Conservation (phyloP, 2,888 invertebrate genomes). For the Phyllotreta cruciferae region DNA sequence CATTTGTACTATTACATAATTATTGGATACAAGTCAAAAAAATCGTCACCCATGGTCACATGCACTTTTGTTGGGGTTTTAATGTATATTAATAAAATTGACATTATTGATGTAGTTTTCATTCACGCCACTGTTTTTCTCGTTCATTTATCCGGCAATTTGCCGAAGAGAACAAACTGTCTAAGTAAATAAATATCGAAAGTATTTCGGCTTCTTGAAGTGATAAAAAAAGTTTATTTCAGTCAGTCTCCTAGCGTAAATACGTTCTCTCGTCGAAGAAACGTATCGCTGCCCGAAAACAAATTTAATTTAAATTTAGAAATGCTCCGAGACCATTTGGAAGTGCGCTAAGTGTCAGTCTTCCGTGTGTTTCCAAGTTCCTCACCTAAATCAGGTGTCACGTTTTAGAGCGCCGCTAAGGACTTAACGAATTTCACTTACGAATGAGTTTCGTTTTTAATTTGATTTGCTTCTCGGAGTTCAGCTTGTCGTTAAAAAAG, state of each 20-base stretch:
- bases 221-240: conserved; percentile 11
- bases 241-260: neutral
- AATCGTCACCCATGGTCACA: too few species aligned
- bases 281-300: conserved; percentile 20
- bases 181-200: conserved; percentile 12
- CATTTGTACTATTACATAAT: neutral
- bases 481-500: too few species aligned
- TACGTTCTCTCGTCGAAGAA: conserved; percentile 1
- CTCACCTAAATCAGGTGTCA: conserved; percentile 22
- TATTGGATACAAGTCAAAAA: too few species aligned
- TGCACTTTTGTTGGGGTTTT: too few species aligned
- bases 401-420: neutral
- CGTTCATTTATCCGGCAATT: conserved; percentile 3
- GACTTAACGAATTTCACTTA: too few species aligned
- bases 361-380: conserved; percentile 7
- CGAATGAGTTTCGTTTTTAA: too few species aligned
- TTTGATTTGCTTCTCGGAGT: too few species aligned
- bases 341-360: conserved; percentile 18
- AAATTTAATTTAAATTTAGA: conserved; percentile 25
- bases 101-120: too few species aligned
- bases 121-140: neutral
- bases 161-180: conserved; percentile 8
- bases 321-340: conserved; percentile 12
- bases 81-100: too few species aligned
- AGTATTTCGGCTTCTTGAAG: conserved; percentile 9